phyloP scores from a whole-genome alignment of 2,888 invertebrate species.

The Strigamia transsilvanica region DNA sequence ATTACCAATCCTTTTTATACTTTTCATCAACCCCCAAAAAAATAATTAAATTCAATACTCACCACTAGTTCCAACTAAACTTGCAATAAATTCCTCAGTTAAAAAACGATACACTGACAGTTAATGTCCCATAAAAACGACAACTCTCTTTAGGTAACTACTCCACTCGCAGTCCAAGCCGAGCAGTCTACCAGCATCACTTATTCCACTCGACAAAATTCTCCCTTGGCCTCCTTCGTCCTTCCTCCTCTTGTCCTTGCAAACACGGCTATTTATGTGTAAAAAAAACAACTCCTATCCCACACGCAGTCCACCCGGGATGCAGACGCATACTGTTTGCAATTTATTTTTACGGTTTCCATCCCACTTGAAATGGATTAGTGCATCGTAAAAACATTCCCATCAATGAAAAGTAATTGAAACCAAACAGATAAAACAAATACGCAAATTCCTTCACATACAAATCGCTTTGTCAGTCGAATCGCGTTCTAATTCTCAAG shows the following conservation, averaged over 20 bases:
- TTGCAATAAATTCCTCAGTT: not conserved
- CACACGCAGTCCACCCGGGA: not conserved
- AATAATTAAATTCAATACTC: constrained; percentile 11
- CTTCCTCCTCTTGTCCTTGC: not conserved
- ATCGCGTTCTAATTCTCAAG: too few species aligned
- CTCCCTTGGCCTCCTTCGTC: not conserved
- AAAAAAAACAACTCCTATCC: constrained; percentile 14
- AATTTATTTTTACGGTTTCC: constrained; percentile 22
- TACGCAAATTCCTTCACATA: not conserved
- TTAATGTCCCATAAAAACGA: constrained; percentile 24
- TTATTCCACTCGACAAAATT: constrained; percentile 8
- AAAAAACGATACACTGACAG: constrained; percentile 23
- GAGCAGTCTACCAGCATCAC: not conserved
- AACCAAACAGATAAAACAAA: not conserved
- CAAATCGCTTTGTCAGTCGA: not conserved
- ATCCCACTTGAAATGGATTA: constrained; percentile 32
- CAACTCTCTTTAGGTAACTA: not conserved
- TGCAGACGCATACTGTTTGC: not conserved
- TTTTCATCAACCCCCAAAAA: too few species aligned
- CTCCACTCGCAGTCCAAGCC: not conserved
- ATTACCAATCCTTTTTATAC: too few species aligned
- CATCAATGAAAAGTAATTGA: constrained; percentile 14
- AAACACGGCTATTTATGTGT: constrained; percentile 9
- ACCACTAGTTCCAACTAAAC: not conserved
- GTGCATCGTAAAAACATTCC: constrained; percentile 38